phyloP scores from a whole-genome alignment of 2,113 vertebrate species.

The Potamarius usumacintae region DNA sequence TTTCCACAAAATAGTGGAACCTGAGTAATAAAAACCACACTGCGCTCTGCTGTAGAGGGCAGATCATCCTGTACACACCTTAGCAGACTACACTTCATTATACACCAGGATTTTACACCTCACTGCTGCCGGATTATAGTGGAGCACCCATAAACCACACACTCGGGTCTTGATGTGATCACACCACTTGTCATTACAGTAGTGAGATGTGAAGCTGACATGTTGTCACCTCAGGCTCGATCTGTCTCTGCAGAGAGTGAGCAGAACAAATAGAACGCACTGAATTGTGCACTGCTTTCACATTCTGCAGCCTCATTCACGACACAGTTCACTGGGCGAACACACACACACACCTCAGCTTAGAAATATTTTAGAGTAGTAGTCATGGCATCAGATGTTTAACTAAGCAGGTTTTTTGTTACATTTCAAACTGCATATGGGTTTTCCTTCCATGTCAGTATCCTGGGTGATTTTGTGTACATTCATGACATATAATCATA shows the following conservation, averaged over 20 bases:
- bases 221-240: neutral
- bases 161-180: neutral
- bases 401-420: too few species aligned
- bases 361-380: neutral
- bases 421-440: too few species aligned
- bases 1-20: too few species aligned
- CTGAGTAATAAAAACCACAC: neutral
- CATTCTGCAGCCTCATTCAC: neutral
- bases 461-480: neutral
- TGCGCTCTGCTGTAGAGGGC: neutral
- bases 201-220: neutral
- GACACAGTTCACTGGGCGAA: neutral
- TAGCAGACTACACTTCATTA: neutral
- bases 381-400: too few species aligned
- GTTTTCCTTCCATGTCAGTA: neutral
- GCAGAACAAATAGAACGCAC: conserved; percentile 1
- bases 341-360: neutral
- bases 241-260: neutral
- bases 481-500: neutral
- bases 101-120: neutral
- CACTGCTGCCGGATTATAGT: neutral
- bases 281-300: neutral
- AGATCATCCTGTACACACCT: neutral
- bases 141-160: neutral
- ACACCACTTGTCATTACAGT: neutral